phyloP scores from a whole-genome alignment of 2,113 vertebrate species.

The Oncorhynchus keta region DNA sequence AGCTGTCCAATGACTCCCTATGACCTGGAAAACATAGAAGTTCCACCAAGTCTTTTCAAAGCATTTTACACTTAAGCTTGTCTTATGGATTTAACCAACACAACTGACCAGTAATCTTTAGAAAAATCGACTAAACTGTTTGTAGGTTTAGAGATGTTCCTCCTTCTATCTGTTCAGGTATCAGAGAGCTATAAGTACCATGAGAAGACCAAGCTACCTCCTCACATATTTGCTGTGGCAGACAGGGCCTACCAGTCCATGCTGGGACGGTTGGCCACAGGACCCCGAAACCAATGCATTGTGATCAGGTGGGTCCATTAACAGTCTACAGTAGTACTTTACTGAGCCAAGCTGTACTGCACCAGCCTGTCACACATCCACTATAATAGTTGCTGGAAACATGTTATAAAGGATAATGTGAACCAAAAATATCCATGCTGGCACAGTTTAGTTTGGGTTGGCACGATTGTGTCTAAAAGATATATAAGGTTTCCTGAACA shows the following conservation, averaged over 20 bases:
- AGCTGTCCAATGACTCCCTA: background rate
- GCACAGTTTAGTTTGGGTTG: too few species aligned
- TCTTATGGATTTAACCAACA: background rate
- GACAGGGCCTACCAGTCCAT: constrained; percentile 68
- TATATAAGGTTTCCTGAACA: too few species aligned
- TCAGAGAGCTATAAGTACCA: constrained; percentile 62
- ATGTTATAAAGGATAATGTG: too few species aligned
- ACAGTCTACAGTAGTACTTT: background rate
- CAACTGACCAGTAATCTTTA: background rate
- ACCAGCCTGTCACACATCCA: too few species aligned
- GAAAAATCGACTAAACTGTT: background rate
- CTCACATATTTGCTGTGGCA: constrained; percentile 73
- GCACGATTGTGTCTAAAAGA: too few species aligned
- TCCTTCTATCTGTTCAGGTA: constrained; percentile 41
- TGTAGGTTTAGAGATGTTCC: background rate
- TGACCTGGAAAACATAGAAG: background rate
- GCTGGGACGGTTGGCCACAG: constrained; percentile 45
- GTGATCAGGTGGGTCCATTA: constrained; percentile 68
- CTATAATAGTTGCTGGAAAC: too few species aligned
- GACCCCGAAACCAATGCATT: constrained; percentile 65
- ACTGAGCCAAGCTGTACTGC: too few species aligned
- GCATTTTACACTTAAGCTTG: background rate
- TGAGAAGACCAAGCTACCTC: constrained; percentile 51
- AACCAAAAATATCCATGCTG: background rate
- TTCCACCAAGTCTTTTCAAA: background rate